Evolutionary conservation across 2,797 vertebrate genomes (phyloP), one percentile per base, ranked within the genome.

Genomic region (Parambassis ranga): DNA sequence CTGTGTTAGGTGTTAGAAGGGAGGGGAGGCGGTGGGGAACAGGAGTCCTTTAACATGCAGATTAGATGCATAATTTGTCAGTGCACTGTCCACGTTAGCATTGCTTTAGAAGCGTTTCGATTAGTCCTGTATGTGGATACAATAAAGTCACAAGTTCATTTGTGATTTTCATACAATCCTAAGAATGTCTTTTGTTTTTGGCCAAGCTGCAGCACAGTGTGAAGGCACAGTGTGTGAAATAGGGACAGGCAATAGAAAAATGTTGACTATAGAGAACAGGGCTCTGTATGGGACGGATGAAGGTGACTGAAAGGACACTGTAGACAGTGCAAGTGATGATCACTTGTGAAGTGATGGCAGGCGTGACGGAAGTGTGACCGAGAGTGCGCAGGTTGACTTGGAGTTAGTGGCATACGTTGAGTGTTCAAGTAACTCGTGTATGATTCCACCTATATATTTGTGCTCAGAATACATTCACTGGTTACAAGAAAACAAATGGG

Each of bases 61-160:
- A 71, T 81, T 62, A 74, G 50, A 53, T 70, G 53, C 66, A 59
- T 46, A 33, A 69, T 67, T 70, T 85, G 80, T 85, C 74, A 9
- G 68, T 75, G 82, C 75, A 82, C 79, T 82, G 84, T 86, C 79
- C 59, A 71, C 49, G 73, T 81, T 44, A 15, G 53, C 35, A 26
- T 83, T 72, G 68, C 56, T 71, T 85, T 79, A 66, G 55, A 68
- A 41, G 55, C 58, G 37, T 65, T 77, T 66, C 46, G 59, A 33
- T n/a, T 63, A 56, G 31, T 46, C 65, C 22, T 38, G 44, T 71
- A 30, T 55, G 60, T 63, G 10, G 47, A n/a, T 36, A 53, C 28
- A 56, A 48, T 57, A 19, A 65, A 83, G 76, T 75, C 60, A 72
- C 31, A 47, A 47, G 55, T 66, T 41, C 52, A 64, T 56, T 71